phyloP scores from a whole-genome alignment of 2,888 invertebrate genomes.

The Torymus auratus region DNA sequence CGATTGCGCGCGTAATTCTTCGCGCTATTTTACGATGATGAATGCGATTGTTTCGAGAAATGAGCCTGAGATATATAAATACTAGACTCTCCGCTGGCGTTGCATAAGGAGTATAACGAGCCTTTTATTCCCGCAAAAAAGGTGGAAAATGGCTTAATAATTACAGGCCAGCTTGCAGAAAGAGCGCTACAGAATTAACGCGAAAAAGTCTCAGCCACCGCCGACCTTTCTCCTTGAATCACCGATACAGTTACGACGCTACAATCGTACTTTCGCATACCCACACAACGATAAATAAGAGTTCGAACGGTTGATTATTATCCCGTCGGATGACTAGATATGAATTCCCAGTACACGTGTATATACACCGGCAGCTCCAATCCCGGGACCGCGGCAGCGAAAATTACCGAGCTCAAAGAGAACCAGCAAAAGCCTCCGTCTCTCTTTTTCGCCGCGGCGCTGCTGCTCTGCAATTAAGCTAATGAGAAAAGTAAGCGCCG shows the following conservation, averaged over 20 bases:
- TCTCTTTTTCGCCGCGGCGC: neutral
- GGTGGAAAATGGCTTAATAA: conserved; percentile 16
- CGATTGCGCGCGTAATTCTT: neutral
- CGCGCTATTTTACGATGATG: neutral
- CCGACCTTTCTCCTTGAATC: neutral
- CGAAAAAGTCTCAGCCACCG: conserved; percentile 27
- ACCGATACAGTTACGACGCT: too few species aligned
- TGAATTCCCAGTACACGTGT: neutral
- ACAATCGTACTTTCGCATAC: neutral
- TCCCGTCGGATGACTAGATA: conserved; percentile 8
- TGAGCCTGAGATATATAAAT: conserved; percentile 6
- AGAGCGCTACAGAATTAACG: neutral
- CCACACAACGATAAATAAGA: neutral
- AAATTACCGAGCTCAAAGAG: conserved; percentile 28
- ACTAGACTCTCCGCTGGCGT: neutral
- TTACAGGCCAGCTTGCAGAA: conserved; percentile 4
- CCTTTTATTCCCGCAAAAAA: neutral
- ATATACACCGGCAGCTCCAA: neutral
- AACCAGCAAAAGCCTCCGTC: neutral
- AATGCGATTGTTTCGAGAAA: conserved; percentile 22
- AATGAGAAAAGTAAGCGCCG: conserved; percentile 51
- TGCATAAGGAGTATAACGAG: conserved; percentile 11
- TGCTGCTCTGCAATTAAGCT: conserved; percentile 49
- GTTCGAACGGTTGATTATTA: conserved; percentile 9
- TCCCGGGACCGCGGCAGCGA: neutral